Base-by-base conservation (phyloP, 2,113 vertebrate genomes). In the Heliornis fulica region DNA sequence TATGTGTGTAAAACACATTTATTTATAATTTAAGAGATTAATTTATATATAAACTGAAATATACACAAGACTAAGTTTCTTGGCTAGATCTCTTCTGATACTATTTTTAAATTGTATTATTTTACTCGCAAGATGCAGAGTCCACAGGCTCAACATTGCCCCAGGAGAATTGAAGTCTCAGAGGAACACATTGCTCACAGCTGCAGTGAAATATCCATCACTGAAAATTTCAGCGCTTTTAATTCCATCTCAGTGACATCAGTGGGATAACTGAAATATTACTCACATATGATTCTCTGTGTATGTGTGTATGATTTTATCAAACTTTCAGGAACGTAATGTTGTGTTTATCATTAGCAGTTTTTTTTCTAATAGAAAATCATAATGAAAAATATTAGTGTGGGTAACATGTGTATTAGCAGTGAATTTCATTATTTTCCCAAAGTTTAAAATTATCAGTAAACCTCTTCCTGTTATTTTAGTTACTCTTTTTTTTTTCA, bases 231-330 rank as follows among this genome's bases (percentile, higher is more conserved):
- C 90, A 97, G 92, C 85, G 84, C 87, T 97, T 96, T 92, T 88
- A 96, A 97, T 97, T 98, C 94, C 88, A 93, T 41, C 46, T 96
- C 87, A 96, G 56, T 98, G 97, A 98, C 97, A 96, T 98, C 97
- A 97, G 21, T 88, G 71, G 89, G 76, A 91, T 94, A 97, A 89
- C 78, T 96, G 92, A 97, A 95, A 90, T 94, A 40, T 88, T 97
- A 92, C 84, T 97, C 93, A 95, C 81, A 96, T 82, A 87, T 96
- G 97, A 66, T 75, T 94, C 88, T 76, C 15, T 2, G 68, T 88
- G 95, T 96, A 50, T 76, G 32, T 75, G 50, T 78, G 78, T 75
- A 53, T 69, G 71, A 96, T 94, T 88, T 87, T 79, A 92, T 80
- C 45, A 91, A 78, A 93, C 81, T 90, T 57, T 68, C 65, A 79